Base-by-base conservation (phyloP, 2,888 invertebrate genomes). In the Troides aeacus region DNA sequence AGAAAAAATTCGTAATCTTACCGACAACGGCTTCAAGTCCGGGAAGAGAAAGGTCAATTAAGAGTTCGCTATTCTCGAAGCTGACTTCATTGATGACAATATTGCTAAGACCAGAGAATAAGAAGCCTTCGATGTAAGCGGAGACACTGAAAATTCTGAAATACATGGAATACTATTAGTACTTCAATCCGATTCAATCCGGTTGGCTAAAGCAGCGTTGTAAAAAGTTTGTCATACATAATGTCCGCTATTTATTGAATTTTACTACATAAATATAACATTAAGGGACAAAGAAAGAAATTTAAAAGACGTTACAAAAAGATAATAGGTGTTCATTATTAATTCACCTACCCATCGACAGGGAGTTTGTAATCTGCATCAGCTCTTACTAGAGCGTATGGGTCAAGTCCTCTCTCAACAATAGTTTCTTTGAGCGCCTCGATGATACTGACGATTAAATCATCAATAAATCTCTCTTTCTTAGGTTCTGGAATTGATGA, bases 331-430 rank as follows among this genome's bases (percentile, higher is more conserved):
- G 10, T 39, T 0, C 10, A 10, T 39, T 39, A 39, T 6, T 39
- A 39, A 53, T 63, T 24, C 17, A 50, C 39, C 23, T 56, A 69
- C 69, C 64, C 57, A 15, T 39, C 24, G 2, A 66, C 46, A 10
- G 65, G 65, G 53, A 69, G 61, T 24, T 17, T 42, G 64, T 62
- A 64, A 42, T 61, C 61, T 24, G 61, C 69, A 17, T 61, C 56
- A 46, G 53, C 56, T 0, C 23, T 10, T 8, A 30, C 61, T 17
- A 61, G 36, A n/a, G 42, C 21, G 18, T 30, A 46, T 3, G 69
- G 69, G 57, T 69, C 69, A 24, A 68, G 59, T 3, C 30, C 57
- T 1, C 3, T 15, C 0, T 60, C 64, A 23, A 53, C 18, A 24
- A 69, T 64, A 56, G n/a, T 56, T 17, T 65, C 24, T 21, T 21